phyloP scores from a whole-genome alignment of 2,888 invertebrate species.

The Miltochrista miniata region DNA sequence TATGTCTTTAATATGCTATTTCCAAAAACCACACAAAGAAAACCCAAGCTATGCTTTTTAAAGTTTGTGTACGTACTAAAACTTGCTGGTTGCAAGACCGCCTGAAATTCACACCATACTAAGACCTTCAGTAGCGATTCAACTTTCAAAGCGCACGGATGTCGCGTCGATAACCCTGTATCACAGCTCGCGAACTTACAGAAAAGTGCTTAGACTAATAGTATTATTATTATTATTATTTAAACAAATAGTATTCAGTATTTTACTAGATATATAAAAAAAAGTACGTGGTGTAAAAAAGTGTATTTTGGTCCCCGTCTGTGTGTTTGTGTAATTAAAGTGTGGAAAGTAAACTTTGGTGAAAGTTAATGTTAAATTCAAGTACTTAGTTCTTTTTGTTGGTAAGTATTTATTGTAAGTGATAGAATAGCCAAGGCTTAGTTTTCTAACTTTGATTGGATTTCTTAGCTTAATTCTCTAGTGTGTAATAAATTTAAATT shows the following conservation, averaged over 20 bases:
- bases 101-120: neutral
- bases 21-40: neutral
- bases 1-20: neutral
- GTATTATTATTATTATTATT: no score
- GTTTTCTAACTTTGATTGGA: slow-evolving; percentile 16
- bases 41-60: neutral
- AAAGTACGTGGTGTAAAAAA: neutral
- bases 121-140: slow-evolving; percentile 4
- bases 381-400: neutral
- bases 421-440: slow-evolving; percentile 13
- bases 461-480: neutral
- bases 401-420: slow-evolving; percentile 19
- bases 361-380: slow-evolving; percentile 2
- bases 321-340: slow-evolving; percentile 1
- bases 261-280: neutral
- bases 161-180: neutral
- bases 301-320: neutral
- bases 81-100: neutral
- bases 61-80: neutral
- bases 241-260: neutral
- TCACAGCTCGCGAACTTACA: neutral
- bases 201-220: no score
- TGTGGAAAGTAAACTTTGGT: slow-evolving; percentile 1
- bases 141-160: slow-evolving; percentile 3
- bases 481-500: slow-evolving; percentile 5